Base-by-base conservation (phyloP, 2,797 vertebrate genomes). In the Muscicapa striata region DNA sequence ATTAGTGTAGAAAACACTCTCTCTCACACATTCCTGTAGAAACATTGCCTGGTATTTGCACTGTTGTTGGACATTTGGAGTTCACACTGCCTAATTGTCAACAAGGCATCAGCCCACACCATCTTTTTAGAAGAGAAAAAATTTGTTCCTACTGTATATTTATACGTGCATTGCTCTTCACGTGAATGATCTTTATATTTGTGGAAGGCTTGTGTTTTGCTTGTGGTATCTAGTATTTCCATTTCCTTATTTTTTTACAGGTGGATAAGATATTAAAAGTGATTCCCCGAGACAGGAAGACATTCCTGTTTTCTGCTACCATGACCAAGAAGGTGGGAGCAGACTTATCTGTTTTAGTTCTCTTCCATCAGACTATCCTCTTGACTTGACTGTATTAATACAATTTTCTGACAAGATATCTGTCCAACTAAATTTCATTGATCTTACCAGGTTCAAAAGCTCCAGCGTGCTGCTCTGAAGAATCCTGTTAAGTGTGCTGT, bases 241-340 rank as follows among this genome's bases (percentile, higher is more conserved):
- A 9, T 72, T 85, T 73, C 64, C 78, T 84, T 78, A 30, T 15
- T 87, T n/a, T 90, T 95, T 80, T 41, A 40, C 95, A 99, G 99
- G 99, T 99, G 90, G 99, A 99, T 97, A 99, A 99, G 97, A 99
- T 99, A 90, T 77, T 99, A 77, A 99, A 99, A 97, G 98, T 99
- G 94, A 99, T 99, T 96, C 99, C 99, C 46, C 98, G 99, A 97
- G 99, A 99, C 21, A 98, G 99, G 89, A 99, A 98, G 52, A 99
- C 99, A 2, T 99, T 98, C 88, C 97, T 99, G 40, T 99, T 99
- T 97, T 99, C 99, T 51, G 99, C 99, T 83, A 99, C 99, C 27
- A 99, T 99, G 99, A 99, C 99, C 26, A 99, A 99, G 97, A 99
- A 99, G 98, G 99, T 99, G 96, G 92, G 87, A 68, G 48, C 20